Base-by-base conservation (phyloP, 92 coral and sea anemone genomes). In the Porites rus region DNA sequence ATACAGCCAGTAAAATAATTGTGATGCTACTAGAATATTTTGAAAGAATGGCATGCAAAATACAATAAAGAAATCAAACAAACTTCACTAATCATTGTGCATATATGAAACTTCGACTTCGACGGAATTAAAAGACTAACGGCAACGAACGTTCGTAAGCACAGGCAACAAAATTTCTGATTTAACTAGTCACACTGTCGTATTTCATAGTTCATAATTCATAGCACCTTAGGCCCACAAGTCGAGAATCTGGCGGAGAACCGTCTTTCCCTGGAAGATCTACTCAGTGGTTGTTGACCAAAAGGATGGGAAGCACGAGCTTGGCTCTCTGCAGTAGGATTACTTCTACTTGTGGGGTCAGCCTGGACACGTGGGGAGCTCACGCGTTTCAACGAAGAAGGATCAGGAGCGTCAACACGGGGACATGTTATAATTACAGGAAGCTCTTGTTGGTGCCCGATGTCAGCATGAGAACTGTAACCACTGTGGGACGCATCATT, bases 201-300 rank as follows among this genome's bases (percentile, higher is more conserved):
- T 22, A 22, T 0, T 22, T 63, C 21, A 13, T 18, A 19, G 82
- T 77, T 9, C 9, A 77, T 25, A 77, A 59, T 63, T 61, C 58
- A 25, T 13, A 54, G 16, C 0, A 19, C 61, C 61, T 21, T 61
- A 50, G 28, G 21, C 28, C 71, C 60, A 77, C 43, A 77, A 77
- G 28, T 60, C 83, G n/a, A 79, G 63, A 65, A 67, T 43, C 43
- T 78, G 6, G 8, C 83, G 31, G 43, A 62, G 84, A 10, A 21
- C 19, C 24, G 24, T 79, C 74, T 73, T 14, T 65, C 66, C 70
- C 74, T 64, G 74, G 84, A 43, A 7, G 84, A 79, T 79, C 84
- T 79, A 62, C 72, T 64, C 62, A 79, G 53, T 0, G 74, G 74
- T 67, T 19, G 74, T n/a, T 65, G 84, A 46, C 25, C 21, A 10